Conservation (phyloP, 2,797 vertebrate species). For the Platalea minor region DNA sequence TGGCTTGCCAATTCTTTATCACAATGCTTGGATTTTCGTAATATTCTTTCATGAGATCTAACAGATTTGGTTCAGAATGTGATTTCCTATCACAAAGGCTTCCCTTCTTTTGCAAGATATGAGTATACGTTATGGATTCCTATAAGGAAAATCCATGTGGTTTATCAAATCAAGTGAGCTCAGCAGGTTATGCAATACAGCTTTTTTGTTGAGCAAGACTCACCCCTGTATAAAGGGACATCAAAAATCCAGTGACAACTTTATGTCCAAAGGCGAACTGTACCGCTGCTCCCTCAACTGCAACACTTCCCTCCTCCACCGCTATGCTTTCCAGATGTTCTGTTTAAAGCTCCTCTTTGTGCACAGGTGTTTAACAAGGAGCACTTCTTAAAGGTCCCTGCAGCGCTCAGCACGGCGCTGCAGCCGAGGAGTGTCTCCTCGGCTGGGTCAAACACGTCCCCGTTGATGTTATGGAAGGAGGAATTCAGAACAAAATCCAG, state of each 20-base stretch:
- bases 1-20: neutral
- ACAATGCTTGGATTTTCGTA: neutral
- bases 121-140: neutral
- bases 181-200: conserved; percentile 6
- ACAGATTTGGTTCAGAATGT: neutral
- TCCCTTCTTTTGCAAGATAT: neutral
- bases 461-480: neutral
- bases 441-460: neutral
- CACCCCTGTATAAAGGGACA: neutral
- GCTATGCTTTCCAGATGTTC: neutral
- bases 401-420: neutral
- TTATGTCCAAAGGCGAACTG: neutral
- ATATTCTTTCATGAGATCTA: neutral
- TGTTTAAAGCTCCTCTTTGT: neutral
- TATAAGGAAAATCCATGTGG: neutral
- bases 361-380: rapidly evolving
- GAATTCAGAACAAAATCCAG: conserved; percentile 27
- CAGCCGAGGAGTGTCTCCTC: rapidly evolving
- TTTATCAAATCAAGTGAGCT: conserved; percentile 7
- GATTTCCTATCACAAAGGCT: conserved; percentile 50
- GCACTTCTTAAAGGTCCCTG: neutral
- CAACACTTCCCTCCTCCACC: neutral
- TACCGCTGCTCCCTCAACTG: neutral
- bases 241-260: neutral
- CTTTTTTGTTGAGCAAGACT: neutral